Percentiles rank a stretch among this genome's conserved stretches.
Conservation (phyloP, 2,797 vertebrate genomes). For the Urophycis tenuis region DNA sequence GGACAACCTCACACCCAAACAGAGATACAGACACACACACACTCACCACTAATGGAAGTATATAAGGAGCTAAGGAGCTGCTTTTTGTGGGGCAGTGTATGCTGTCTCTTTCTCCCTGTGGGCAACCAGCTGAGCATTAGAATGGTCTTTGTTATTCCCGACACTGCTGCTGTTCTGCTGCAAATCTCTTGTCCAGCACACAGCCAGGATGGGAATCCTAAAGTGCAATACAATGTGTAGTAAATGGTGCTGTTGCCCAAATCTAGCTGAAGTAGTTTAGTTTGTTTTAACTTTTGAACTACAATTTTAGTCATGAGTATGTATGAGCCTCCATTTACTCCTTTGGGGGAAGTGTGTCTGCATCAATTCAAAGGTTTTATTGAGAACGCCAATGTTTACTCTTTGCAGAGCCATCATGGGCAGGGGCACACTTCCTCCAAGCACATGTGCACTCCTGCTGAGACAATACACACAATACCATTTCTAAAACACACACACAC, state of each 20-base stretch:
- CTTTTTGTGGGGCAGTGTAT: conserved; percentile 49
- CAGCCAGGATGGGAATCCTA: background rate
- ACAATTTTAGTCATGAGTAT: background rate
- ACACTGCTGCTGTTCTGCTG: conserved; percentile 41
- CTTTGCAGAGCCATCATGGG: background rate
- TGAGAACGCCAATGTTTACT: background rate
- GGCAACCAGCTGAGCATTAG: conserved; percentile 63
- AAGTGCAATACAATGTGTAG: background rate
- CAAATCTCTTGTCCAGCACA: conserved; percentile 7
- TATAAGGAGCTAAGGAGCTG: conserved; percentile 61
- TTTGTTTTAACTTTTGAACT: background rate
- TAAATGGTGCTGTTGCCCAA: background rate
- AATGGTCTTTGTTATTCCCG: conserved; percentile 65
- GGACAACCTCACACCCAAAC: conserved; percentile 13
- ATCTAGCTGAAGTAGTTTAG: background rate
- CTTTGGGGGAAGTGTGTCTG: background rate
- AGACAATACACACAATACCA: background rate
- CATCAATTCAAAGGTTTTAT: background rate
- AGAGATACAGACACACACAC: conserved; percentile 21
- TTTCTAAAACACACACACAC: too few relatives aligned
- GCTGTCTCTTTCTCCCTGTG: conserved; percentile 50
- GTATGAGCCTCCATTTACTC: background rate
- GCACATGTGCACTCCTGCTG: conserved; percentile 5
- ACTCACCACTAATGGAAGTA: conserved; percentile 52
- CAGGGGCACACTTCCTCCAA: background rate